Evolutionary conservation across 2,888 invertebrate genomes (phyloP).

Genomic region (Odontocolon sp.): DNA sequence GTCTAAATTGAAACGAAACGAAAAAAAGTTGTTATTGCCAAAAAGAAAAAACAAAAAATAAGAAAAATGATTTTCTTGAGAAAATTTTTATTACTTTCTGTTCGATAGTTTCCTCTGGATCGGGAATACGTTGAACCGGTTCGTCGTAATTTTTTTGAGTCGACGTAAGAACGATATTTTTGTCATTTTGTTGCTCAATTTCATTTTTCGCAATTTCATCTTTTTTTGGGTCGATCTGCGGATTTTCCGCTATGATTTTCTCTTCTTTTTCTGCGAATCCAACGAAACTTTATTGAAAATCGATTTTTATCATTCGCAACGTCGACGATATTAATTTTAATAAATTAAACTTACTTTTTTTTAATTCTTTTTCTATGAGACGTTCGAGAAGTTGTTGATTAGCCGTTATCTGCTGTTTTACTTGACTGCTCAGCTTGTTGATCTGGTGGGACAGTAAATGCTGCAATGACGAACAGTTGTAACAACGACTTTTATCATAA

Average conservation of each 20-base stretch:
- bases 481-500: slow-evolving; percentile 15
- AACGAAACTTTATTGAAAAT: neutral
- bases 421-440: slow-evolving; percentile 69
- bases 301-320: slow-evolving; percentile 31
- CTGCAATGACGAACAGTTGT: slow-evolving; percentile 64
- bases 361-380: slow-evolving; percentile 65
- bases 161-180: slow-evolving; percentile 11
- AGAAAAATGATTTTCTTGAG: slow-evolving; percentile 27
- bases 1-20: slow-evolving; percentile 57
- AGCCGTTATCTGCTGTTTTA: slow-evolving; percentile 71
- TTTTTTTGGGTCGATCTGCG: too few relatives aligned
- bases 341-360: slow-evolving; percentile 65
- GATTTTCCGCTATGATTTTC: slow-evolving; percentile 41
- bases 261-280: slow-evolving; percentile 58
- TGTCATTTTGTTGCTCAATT: slow-evolving; percentile 4
- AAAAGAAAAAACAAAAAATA: slow-evolving; percentile 66
- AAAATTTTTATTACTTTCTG: slow-evolving; percentile 43
- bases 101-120: slow-evolving; percentile 30
- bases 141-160: slow-evolving; percentile 40
- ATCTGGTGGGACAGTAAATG: slow-evolving; percentile 71
- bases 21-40: slow-evolving; percentile 41
- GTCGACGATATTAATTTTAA: neutral
- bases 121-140: slow-evolving; percentile 52
- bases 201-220: slow-evolving; percentile 6
- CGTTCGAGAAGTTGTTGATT: slow-evolving; percentile 71